Base-by-base conservation (phyloP, 2,113 vertebrate genomes). In the Pteropus alecto region DNA sequence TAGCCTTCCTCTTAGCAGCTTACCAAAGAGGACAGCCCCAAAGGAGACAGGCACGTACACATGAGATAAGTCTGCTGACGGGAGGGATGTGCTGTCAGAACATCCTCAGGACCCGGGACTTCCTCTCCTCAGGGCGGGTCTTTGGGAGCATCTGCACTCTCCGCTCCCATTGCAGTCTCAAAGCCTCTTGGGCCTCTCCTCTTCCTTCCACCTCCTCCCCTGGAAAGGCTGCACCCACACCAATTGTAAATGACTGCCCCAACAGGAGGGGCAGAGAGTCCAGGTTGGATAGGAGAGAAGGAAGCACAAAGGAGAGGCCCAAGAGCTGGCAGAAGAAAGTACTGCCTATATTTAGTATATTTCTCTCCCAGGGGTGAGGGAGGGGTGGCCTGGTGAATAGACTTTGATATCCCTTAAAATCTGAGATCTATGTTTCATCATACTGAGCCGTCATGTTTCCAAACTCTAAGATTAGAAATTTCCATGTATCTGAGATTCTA, bases 11-110 rank as follows among this genome's bases (percentile, higher is more conserved):
- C 61, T 82, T 41, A n/a, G 21, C 8, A 65, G 67, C 41, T 76
- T 26, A 61, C 58, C n/a, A 18, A 92, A 21, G 28, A 48, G 22
- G 33, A 67, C 28, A 63, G 67, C 19, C 43, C 28, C 28, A 33
- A 28, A 79, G 65, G 77, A 58, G 46, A 71, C 22, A 58, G 70
- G 60, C 11, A 4, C 4, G 4, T 48, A 6, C 56, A n/a, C 4
- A 33, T 8, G 63, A 89, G 38, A 18, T 19, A 18, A 82, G 61
- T 63, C 0, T 2, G 24, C 30, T 48, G 54, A 54, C 3, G n/a
- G 46, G 28, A 74, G n/a, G 16, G 13, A 51, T 1, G 12, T 0
- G 1, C 18, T 58, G 24, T 15, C 67, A 10, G 14, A 5, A 19
- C 2, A 11, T 65, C 58, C 33, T 56, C 35, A 38, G 41, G 41